phyloP scores from a whole-genome alignment of 2,888 invertebrate genomes.

The Perizoma affinitatum region DNA sequence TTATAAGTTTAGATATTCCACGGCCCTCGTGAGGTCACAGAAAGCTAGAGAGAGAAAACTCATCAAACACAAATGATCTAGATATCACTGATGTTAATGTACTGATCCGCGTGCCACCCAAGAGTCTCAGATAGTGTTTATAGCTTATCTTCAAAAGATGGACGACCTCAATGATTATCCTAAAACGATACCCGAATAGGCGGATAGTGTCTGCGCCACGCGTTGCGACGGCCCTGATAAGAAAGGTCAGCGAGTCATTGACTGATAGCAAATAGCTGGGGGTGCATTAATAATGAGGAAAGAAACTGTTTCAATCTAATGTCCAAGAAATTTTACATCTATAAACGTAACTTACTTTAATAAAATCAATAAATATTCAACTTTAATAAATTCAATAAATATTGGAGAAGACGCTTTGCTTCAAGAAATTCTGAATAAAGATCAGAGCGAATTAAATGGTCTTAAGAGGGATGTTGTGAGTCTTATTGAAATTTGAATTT shows the following conservation, averaged over 20 bases:
- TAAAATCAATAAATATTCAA: too few species aligned
- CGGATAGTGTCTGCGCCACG: conserved; percentile 9
- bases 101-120: conserved; percentile 4
- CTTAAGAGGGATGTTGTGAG: conserved; percentile 2
- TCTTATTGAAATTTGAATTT: conserved; percentile 3
- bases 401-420: background rate
- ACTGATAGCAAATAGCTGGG: conserved; percentile 19
- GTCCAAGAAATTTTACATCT: too few species aligned
- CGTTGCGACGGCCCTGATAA: conserved; percentile 18
- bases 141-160: conserved; percentile 7
- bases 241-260: conserved; percentile 21
- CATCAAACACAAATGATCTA: conserved; percentile 4
- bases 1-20: too few species aligned
- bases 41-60: background rate
- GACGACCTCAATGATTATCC: conserved; percentile 6
- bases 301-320: too few species aligned
- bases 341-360: too few species aligned
- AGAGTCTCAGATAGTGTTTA: background rate
- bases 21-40: too few species aligned
- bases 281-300: conserved; percentile 9
- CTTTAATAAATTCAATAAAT: conserved; percentile 8
- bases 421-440: conserved; percentile 10
- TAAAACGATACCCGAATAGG: conserved; percentile 15
- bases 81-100: background rate
- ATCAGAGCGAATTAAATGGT: conserved; percentile 6